phyloP scores from a whole-genome alignment of 2,888 invertebrate species.

The Pantelozetes paolii region DNA sequence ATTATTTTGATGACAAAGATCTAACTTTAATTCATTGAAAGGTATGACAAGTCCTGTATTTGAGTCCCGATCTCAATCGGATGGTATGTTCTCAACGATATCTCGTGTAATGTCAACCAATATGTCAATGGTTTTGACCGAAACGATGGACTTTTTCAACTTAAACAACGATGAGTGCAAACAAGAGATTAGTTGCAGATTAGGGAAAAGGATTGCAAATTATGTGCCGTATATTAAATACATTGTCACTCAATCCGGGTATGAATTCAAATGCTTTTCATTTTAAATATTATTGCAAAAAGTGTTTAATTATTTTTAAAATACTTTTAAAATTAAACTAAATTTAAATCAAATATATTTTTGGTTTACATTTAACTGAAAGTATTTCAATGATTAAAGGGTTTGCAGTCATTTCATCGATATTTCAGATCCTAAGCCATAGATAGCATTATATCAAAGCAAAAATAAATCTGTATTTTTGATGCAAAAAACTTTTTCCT shows the following conservation, averaged over 20 bases:
- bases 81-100: neutral
- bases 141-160: slow-evolving; percentile 3
- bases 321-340: too few relatives aligned
- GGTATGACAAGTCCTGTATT: slow-evolving; percentile 6
- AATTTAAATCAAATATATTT: too few relatives aligned
- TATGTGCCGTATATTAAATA: neutral
- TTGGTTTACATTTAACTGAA: too few relatives aligned
- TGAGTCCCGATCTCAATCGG: neutral
- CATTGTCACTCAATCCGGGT: neutral
- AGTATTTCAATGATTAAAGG: too few relatives aligned
- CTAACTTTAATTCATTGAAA: neutral
- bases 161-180: slow-evolving; percentile 9
- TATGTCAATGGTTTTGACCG: neutral
- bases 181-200: neutral
- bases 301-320: too few relatives aligned
- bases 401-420: too few relatives aligned
- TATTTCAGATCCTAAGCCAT: too few relatives aligned
- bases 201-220: neutral
- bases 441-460: too few relatives aligned
- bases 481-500: too few relatives aligned
- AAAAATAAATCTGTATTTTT: too few relatives aligned
- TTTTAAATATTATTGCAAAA: too few relatives aligned
- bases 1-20: neutral
- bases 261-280: neutral
- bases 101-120: neutral